phyloP scores from a whole-genome alignment of 1,140 invertebrate species.

The Capitella teleta region DNA sequence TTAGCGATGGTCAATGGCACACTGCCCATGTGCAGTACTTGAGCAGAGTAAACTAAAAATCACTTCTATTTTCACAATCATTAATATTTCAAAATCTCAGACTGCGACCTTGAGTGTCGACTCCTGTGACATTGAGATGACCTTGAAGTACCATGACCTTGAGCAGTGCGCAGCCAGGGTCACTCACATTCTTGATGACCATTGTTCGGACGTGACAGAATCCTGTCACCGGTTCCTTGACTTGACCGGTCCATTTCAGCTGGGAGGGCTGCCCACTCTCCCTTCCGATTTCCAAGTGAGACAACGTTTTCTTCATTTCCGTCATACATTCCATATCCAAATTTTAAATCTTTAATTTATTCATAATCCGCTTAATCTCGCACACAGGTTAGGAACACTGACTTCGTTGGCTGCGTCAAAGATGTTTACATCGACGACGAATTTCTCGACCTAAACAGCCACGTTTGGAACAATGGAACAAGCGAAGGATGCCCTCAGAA shows the following conservation, averaged over 20 bases:
- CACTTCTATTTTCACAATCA: too few relatives aligned
- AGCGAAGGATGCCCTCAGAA: constrained; percentile 77
- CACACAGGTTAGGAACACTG: constrained; percentile 65
- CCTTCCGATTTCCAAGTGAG: constrained; percentile 3
- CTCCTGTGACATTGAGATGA: not conserved
- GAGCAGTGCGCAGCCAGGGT: constrained; percentile 79
- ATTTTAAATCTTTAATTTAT: constrained; percentile 53
- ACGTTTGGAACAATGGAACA: constrained; percentile 81
- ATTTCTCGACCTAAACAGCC: constrained; percentile 79
- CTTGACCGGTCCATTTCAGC: constrained; percentile 83
- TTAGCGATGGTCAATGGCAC: constrained; percentile 89
- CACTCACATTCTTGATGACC: constrained; percentile 27
- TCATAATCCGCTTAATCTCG: too few relatives aligned
- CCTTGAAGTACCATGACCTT: constrained; percentile 83
- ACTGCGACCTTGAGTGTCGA: not conserved
- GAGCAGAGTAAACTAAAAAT: constrained; percentile 69
- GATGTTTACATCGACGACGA: constrained; percentile 79
- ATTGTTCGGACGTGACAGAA: constrained; percentile 74
- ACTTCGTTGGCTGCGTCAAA: constrained; percentile 83
- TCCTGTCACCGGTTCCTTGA: constrained; percentile 91
- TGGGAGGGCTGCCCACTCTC: constrained; percentile 73
- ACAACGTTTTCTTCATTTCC: too few relatives aligned
- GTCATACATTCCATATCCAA: constrained; percentile 1
- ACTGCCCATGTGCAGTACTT: constrained; percentile 75
- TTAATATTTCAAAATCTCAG: too few relatives aligned